Percentiles rank a stretch among this genome's conserved stretches.
These are phyloP conservation scores for Vicugna pacos DNA, from an alignment of 2,113 vertebrate species.

Conservation along the genomic window DNA sequence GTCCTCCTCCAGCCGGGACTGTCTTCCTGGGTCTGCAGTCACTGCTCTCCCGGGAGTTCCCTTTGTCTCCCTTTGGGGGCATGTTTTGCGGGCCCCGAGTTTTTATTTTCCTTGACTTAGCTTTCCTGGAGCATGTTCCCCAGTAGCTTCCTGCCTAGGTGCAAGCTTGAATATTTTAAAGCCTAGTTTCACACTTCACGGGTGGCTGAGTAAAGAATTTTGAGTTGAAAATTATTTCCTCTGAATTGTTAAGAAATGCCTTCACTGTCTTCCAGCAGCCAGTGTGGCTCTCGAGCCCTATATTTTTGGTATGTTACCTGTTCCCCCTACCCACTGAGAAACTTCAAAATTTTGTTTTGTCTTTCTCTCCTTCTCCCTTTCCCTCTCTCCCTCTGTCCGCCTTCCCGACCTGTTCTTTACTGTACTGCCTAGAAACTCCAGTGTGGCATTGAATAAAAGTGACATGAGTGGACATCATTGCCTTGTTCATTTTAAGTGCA, in stretches of 20 bases:
- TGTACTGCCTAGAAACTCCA: neutral
- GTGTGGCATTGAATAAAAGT: neutral
- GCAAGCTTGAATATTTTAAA: neutral
- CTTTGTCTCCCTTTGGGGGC: neutral
- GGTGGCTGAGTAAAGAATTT: neutral
- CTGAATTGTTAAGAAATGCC: neutral
- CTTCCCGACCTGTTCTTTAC: neutral
- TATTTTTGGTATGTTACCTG: neutral
- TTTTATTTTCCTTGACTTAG: neutral
- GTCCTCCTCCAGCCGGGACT: neutral
- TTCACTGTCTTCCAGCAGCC: neutral
- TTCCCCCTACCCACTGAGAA: neutral
- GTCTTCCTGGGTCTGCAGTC: neutral
- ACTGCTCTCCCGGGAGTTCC: neutral
- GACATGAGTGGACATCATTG: neutral
- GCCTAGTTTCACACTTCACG: neutral
- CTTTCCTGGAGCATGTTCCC: neutral
- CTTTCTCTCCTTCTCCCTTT: neutral
- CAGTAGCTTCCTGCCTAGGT: neutral
- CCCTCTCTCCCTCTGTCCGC: neutral
- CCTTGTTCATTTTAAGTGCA: neutral
- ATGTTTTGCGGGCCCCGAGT: neutral
- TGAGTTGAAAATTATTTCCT: neutral
- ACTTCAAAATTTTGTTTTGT: neutral
- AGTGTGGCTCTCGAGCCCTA: neutral